phyloP scores from a whole-genome alignment of 1,140 invertebrate species.

The Panulirus ornatus region DNA sequence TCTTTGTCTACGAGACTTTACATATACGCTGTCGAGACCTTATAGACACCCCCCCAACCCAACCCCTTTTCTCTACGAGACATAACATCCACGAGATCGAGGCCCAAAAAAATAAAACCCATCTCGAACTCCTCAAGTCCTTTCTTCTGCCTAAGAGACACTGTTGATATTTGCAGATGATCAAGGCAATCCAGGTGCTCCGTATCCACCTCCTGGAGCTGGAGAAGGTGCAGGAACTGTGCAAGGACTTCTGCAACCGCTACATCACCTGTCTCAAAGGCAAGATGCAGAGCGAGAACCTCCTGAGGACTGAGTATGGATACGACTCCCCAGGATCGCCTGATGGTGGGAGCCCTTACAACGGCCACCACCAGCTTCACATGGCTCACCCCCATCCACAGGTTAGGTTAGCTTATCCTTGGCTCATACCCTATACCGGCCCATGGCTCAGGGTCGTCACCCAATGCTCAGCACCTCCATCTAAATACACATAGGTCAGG shows the following conservation, averaged over 20 bases:
- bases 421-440: too few species aligned
- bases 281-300: slow-evolving; percentile 97
- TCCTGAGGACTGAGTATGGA: slow-evolving; percentile 86
- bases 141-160: too few species aligned
- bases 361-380: slow-evolving; percentile 74
- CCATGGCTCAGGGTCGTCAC: too few species aligned
- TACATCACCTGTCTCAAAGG: slow-evolving; percentile 97
- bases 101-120: too few species aligned
- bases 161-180: slow-evolving; percentile 91
- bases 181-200: slow-evolving; percentile 97
- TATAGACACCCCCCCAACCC: too few species aligned
- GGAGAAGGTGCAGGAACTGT: slow-evolving; percentile 97
- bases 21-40: too few species aligned
- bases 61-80: too few species aligned
- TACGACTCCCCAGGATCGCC: slow-evolving; percentile 77
- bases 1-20: too few species aligned
- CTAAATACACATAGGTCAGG: too few species aligned
- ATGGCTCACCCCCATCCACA: slow-evolving; percentile 70
- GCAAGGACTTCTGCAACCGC: slow-evolving; percentile 97
- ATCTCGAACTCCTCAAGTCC: too few species aligned
- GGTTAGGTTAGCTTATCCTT: slow-evolving; percentile 64
- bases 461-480: too few species aligned
- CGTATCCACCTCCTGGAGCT: slow-evolving; percentile 96
- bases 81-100: too few species aligned
- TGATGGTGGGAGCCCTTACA: slow-evolving; percentile 73